Conservation (phyloP, 1,140 invertebrate species). For the Fopius arisanus region DNA sequence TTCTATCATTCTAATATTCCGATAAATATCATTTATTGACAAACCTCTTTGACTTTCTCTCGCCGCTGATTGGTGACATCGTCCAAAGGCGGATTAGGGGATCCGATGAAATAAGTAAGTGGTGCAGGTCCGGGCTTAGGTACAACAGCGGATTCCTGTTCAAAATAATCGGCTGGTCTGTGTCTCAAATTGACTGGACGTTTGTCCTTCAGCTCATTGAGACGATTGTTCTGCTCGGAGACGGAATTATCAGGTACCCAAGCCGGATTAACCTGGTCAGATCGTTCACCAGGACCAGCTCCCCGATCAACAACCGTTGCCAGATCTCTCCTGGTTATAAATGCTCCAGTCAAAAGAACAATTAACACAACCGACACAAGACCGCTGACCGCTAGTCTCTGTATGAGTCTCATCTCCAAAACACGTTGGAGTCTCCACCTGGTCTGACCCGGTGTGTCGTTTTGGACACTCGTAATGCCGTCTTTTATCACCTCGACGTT, state of each 20-base stretch:
- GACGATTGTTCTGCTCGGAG: slow-evolving; percentile 36
- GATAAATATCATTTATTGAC: slow-evolving; percentile 23
- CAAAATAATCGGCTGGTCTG: slow-evolving; percentile 42
- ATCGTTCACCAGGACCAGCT: slow-evolving; percentile 49
- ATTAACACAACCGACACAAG: slow-evolving; percentile 59
- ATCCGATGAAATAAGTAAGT: slow-evolving; percentile 64
- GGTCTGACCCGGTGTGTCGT: slow-evolving; percentile 41
- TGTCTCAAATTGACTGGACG: slow-evolving; percentile 51
- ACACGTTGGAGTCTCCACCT: slow-evolving; percentile 42
- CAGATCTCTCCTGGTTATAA: slow-evolving; percentile 55
- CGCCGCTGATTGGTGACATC: slow-evolving; percentile 69
- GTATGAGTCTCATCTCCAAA: slow-evolving; percentile 57
- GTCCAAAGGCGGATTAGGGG: slow-evolving; percentile 68
- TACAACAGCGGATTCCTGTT: slow-evolving; percentile 49
- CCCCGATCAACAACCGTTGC: slow-evolving; percentile 53
- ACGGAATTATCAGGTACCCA: slow-evolving; percentile 56
- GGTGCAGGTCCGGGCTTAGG: slow-evolving; percentile 64
- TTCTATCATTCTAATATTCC: too few relatives aligned
- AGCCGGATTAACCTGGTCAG: slow-evolving; percentile 52
- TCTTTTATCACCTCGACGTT: slow-evolving; percentile 30
- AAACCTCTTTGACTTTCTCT: slow-evolving; percentile 81
- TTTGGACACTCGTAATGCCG: slow-evolving; percentile 47
- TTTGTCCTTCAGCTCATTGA: slow-evolving; percentile 50
- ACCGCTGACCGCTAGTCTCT: slow-evolving; percentile 59
- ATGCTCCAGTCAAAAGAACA: slow-evolving; percentile 54